Base-by-base conservation (phyloP, 2,888 invertebrate species). In the Iselma pallidipennis region DNA sequence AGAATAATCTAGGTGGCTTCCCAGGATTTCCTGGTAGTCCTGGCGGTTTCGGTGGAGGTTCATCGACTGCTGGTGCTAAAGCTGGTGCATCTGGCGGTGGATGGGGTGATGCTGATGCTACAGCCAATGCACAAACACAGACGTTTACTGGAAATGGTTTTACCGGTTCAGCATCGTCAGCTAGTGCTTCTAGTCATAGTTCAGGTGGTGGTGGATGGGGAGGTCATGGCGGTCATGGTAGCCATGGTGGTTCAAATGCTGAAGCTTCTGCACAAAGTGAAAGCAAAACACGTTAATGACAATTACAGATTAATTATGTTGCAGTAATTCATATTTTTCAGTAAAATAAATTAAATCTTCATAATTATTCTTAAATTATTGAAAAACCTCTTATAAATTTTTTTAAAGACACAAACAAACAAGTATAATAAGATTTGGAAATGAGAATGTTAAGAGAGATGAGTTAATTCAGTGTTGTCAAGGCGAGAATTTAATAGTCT, bases 131-230 rank as follows among this genome's bases (percentile, higher is more conserved):
- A 3, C 69, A 71, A 62, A 63, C 68, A 12, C 71, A 71, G 49
- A 67, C 66, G 12, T 71, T 71, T 48, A 65, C 16, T 25, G 71
- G 70, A 50, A 65, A 69, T 33, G 71, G 71, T 19, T 71, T 70
- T 26, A 56, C 56, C n/a, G 69, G 68, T 25, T 63, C 69, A 16
- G 66, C 71, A 23, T 71, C 71, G 28, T 70, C 69, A 1, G 63
- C 66, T 16, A 63, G 66, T 49, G 55, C 64, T 25, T 66, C 66
- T 49, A 67, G 66, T 63, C 65, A 64, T 49, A 61, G 55, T 29
- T 57, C 60, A 9, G 37, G 52, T 14, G 57, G 55, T 12, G 28
- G 45, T 2, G 12, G 16, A n/a, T 31, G 6, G 5, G 42, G 58
- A 19, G 50, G 61, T 49, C 56, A 48, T 48, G 45, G 42, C 14